Percentiles rank a stretch among this genome's conserved stretches.
Evolutionary conservation across 1,140 invertebrate species (phyloP).

Genomic region (Ladona fulva): DNA sequence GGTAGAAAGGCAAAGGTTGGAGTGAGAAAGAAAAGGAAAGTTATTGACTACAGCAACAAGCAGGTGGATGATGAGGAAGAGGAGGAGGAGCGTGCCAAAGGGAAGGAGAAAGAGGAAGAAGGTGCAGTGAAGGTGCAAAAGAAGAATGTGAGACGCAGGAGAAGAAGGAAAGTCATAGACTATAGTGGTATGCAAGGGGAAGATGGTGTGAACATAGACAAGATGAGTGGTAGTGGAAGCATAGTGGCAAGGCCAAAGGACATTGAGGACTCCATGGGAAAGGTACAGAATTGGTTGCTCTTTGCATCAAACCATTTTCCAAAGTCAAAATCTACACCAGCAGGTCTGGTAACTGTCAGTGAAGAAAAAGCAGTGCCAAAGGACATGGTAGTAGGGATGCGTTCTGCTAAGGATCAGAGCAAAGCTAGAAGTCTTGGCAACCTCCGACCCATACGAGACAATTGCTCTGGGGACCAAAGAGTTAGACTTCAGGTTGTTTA

Average conservation of each 20-base stretch:
- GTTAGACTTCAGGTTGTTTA: conserved; percentile 72
- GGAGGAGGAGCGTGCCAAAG: conserved; percentile 50
- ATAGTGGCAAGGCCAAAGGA: conserved; percentile 20
- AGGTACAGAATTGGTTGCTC: conserved; percentile 74
- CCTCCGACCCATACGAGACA: conserved; percentile 32
- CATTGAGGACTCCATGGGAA: conserved; percentile 61
- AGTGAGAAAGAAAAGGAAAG: conserved; percentile 58
- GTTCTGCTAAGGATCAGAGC: conserved; percentile 33
- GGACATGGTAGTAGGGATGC: conserved; percentile 34
- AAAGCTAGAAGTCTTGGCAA: conserved; percentile 36
- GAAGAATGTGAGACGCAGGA: conserved; percentile 31
- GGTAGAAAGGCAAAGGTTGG: conserved; percentile 56
- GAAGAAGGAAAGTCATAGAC: conserved; percentile 65
- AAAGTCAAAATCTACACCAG: conserved; percentile 22
- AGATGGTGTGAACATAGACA: conserved; percentile 24
- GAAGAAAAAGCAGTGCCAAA: conserved; percentile 32
- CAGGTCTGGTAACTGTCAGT: conserved; percentile 1
- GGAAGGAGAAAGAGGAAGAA: conserved; percentile 30
- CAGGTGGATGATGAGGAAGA: conserved; percentile 64
- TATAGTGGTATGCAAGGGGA: conserved; percentile 52
- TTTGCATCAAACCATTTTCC: conserved; percentile 13
- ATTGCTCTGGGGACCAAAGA: conserved; percentile 45
- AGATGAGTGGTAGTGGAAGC: conserved; percentile 30
- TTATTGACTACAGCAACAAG: conserved; percentile 59
- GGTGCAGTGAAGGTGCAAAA: conserved; percentile 4